phyloP scores from a whole-genome alignment of 2,797 vertebrate species.

The Anisognathus igniventris region DNA sequence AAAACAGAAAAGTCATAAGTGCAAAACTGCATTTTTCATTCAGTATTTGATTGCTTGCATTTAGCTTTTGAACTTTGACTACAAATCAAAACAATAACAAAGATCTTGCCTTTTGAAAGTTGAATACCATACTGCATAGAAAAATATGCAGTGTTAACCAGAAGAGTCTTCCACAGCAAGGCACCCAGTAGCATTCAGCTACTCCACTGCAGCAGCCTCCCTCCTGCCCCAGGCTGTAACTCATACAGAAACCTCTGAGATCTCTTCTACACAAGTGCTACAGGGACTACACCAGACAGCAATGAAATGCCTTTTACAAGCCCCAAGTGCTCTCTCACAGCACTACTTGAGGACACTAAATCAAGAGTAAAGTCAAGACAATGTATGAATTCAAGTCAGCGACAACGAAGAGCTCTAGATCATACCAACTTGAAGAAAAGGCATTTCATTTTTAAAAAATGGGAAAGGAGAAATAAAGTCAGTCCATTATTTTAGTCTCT shows the following conservation, averaged over 20 bases:
- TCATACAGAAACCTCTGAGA: neutral
- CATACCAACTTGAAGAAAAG: neutral
- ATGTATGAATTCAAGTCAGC: neutral
- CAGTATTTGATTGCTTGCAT: neutral
- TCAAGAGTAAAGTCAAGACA: neutral
- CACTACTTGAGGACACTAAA: neutral
- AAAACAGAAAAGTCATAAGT: neutral
- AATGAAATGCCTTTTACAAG: neutral
- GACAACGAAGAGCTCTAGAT: neutral
- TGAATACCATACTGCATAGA: neutral
- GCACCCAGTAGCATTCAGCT: neutral
- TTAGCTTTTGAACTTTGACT: neutral
- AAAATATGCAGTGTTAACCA: neutral
- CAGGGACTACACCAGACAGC: neutral
- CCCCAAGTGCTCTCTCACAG: neutral
- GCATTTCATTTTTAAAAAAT: neutral
- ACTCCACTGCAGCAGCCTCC: neutral
- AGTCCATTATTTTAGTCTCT: neutral
- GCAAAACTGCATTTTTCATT: neutral
- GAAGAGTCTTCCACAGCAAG: neutral
- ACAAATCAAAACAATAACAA: neutral
- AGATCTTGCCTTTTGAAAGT: neutral
- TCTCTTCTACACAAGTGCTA: neutral
- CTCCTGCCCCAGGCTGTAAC: neutral
- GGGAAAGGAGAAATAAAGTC: neutral